Evolutionary conservation across 2,113 vertebrate genomes (phyloP).

Genomic region (Pollimyrus isidori): DNA sequence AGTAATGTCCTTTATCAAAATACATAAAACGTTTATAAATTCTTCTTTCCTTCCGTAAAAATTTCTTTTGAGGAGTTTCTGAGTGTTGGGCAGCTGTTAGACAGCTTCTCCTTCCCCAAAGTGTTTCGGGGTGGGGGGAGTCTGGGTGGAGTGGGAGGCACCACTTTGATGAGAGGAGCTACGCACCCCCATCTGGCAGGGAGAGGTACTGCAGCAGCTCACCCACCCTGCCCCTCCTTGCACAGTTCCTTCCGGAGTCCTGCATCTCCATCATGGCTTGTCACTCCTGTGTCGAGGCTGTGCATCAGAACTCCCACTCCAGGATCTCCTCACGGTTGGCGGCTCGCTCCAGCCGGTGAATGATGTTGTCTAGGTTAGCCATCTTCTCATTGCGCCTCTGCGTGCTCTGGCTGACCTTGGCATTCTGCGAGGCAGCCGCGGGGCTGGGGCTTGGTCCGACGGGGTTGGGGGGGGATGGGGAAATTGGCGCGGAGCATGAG

Average conservation of each 20-base stretch:
- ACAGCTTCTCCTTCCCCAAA: conserved; percentile 29
- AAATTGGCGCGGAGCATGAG: conserved; percentile 81
- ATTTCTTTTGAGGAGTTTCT: conserved; percentile 60
- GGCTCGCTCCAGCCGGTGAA: conserved; percentile 88
- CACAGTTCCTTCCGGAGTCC: conserved; percentile 32
- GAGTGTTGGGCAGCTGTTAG: conserved; percentile 22
- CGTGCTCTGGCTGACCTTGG: conserved; percentile 76
- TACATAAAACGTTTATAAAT: conserved; percentile 95
- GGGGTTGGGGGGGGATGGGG: conserved; percentile 66
- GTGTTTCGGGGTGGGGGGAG: conserved; percentile 4
- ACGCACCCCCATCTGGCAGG: conserved; percentile 23
- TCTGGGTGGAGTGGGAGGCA: conserved; percentile 11
- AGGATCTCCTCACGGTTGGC: conserved; percentile 89
- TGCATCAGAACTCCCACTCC: conserved; percentile 90
- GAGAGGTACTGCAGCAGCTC: conserved; percentile 9
- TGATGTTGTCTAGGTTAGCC: conserved; percentile 99
- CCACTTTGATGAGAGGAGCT: conserved; percentile 34
- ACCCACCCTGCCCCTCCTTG: neutral
- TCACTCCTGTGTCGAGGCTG: neutral
- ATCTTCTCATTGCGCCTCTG: conserved; percentile 96
- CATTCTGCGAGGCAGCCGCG: conserved; percentile 53
- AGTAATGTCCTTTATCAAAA: conserved; percentile 96
- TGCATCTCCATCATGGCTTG: conserved; percentile 12
- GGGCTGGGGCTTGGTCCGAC: conserved; percentile 43
- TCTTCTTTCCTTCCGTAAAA: conserved; percentile 69